phyloP scores from a whole-genome alignment of 30 jellyfish, hydroid and myxozoan genomes.

The Hydra vulgaris region DNA sequence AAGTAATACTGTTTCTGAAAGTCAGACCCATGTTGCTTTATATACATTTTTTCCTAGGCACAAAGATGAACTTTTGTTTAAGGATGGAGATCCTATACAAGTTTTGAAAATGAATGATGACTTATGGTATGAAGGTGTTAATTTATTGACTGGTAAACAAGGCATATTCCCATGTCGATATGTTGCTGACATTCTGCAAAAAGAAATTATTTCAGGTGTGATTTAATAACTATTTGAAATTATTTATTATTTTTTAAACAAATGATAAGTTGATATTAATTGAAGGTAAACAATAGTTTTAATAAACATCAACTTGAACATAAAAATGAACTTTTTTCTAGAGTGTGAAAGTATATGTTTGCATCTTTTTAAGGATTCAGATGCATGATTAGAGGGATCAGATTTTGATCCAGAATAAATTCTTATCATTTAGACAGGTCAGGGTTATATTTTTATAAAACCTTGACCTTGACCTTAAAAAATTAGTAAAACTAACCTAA shows the following conservation, averaged over 20 bases:
- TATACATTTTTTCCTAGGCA: constrained; percentile 69
- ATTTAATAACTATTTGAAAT: background rate
- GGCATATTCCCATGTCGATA: constrained; percentile 79
- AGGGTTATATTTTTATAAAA: too few species aligned
- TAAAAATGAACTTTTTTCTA: too few species aligned
- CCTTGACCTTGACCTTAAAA: too few species aligned
- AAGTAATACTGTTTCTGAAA: constrained; percentile 3
- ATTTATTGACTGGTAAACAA: constrained; percentile 60
- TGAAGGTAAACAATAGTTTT: too few species aligned
- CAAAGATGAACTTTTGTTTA: constrained; percentile 64
- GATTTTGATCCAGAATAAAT: too few species aligned
- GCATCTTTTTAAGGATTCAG: too few species aligned
- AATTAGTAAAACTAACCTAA: too few species aligned
- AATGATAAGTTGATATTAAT: too few species aligned
- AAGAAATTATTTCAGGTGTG: constrained; percentile 13
- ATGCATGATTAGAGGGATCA: too few species aligned
- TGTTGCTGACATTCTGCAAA: constrained; percentile 62
- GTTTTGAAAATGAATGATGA: constrained; percentile 56
- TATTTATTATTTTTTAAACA: background rate
- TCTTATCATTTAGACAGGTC: too few species aligned
- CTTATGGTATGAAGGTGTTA: constrained; percentile 81
- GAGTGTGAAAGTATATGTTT: too few species aligned
- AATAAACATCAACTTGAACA: too few species aligned
- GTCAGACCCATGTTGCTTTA: constrained; percentile 79
- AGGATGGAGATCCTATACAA: constrained; percentile 80